These are phyloP conservation scores for Arion vulgaris DNA, from an alignment of 1,140 invertebrate species.

Conservation along the genomic window DNA sequence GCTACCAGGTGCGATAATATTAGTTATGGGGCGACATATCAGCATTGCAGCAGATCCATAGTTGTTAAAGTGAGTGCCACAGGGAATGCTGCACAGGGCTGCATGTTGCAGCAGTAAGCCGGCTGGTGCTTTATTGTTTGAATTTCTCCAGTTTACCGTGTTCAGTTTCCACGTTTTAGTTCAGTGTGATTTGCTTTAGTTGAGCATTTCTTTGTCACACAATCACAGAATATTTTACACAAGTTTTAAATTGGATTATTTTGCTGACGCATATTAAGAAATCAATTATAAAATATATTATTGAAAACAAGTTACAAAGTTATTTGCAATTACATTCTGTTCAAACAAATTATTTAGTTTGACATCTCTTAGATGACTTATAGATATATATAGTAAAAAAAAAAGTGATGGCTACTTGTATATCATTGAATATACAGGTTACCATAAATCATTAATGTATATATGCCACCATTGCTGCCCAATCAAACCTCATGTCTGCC, in stretches of 20 bases:
- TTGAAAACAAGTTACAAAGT: too few species aligned
- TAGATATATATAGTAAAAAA: too few species aligned
- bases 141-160: background rate
- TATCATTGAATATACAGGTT: too few species aligned
- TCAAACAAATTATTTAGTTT: too few species aligned
- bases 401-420: too few species aligned
- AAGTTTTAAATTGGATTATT: background rate
- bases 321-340: too few species aligned
- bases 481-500: background rate
- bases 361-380: too few species aligned
- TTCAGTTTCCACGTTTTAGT: constrained; percentile 2
- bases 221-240: background rate
- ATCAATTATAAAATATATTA: too few species aligned
- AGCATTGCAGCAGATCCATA: constrained; percentile 1
- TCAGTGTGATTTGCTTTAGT: constrained; percentile 12
- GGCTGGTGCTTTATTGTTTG: constrained; percentile 24
- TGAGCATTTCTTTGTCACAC: constrained; percentile 17
- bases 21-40: constrained; percentile 18
- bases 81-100: background rate
- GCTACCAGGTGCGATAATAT: constrained; percentile 3
- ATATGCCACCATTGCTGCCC: too few species aligned
- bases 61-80: constrained; percentile 33
- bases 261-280: too few species aligned
- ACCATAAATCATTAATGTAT: too few species aligned
- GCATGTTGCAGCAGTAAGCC: constrained; percentile 21